These are phyloP conservation scores for Corythornis leucogaster DNA, from an alignment of 2,797 vertebrate species.

Conservation along the genomic window DNA sequence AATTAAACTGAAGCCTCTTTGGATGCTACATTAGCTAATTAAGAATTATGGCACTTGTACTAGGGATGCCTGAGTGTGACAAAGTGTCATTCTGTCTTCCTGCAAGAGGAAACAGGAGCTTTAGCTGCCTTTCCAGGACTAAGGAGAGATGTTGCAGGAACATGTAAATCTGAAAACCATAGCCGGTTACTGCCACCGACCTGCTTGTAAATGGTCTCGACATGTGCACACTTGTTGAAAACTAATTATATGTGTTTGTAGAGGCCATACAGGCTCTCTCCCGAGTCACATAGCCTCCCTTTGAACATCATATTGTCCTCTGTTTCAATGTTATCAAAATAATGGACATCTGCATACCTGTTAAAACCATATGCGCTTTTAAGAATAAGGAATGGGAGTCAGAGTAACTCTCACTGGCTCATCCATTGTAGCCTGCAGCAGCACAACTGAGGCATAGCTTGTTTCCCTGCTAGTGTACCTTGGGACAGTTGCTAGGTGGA, in stretches of 20 bases:
- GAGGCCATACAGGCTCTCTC: not conserved
- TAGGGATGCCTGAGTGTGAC: not conserved
- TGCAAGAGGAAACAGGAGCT: not conserved
- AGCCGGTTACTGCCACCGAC: not conserved
- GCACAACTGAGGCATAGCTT: not conserved
- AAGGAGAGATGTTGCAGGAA: not conserved
- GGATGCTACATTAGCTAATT: not conserved
- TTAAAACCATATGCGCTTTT: not conserved
- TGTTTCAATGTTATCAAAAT: not conserved
- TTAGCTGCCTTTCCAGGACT: not conserved
- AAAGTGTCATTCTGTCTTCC: not conserved
- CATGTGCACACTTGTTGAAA: not conserved
- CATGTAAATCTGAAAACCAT: not conserved
- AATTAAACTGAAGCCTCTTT: not conserved
- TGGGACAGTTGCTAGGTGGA: not conserved
- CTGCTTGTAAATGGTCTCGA: not conserved
- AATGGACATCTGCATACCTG: not conserved
- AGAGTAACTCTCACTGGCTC: not conserved
- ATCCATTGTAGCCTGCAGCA: not conserved
- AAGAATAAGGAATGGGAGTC: not conserved
- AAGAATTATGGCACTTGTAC: not conserved
- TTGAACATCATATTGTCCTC: not conserved
- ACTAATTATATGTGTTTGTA: not conserved
- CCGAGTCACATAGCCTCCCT: not conserved
- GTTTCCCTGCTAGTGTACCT: not conserved